Conservation (phyloP, 2,888 invertebrate genomes). For the Molanna angustata region DNA sequence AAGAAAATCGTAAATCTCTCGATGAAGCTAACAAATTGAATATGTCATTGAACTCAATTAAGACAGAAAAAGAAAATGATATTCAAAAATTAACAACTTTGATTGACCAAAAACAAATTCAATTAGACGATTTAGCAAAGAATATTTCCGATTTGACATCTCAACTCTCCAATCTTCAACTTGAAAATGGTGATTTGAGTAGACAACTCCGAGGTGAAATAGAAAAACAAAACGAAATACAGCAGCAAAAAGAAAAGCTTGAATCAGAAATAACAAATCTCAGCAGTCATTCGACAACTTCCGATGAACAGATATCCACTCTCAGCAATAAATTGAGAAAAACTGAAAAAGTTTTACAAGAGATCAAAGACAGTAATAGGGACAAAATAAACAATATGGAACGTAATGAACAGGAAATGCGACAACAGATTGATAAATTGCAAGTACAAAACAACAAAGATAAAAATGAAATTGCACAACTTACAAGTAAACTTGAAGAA, state of each 20-base stretch:
- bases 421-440: conserved; percentile 49
- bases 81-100: conserved; percentile 47
- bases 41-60: conserved; percentile 13
- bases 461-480: conserved; percentile 43
- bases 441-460: conserved; percentile 47
- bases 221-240: conserved; percentile 57
- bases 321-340: conserved; percentile 55
- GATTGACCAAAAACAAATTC: conserved; percentile 46
- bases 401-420: conserved; percentile 49
- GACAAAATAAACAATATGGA: conserved; percentile 48
- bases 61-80: conserved; percentile 41
- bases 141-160: conserved; percentile 43
- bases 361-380: conserved; percentile 49
- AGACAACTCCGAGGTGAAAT: conserved; percentile 55
- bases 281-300: conserved; percentile 58
- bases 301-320: conserved; percentile 57
- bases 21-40: conserved; percentile 33
- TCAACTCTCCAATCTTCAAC: conserved; percentile 50
- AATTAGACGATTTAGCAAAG: conserved; percentile 47
- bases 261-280: conserved; percentile 60
- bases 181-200: conserved; percentile 57
- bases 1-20: conserved; percentile 37
- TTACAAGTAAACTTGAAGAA: conserved; percentile 44
- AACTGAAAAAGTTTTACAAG: conserved; percentile 57
- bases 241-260: conserved; percentile 55